Evolutionary conservation across 2,113 vertebrate genomes (phyloP).

Genomic region (Henicopernis longicauda): DNA sequence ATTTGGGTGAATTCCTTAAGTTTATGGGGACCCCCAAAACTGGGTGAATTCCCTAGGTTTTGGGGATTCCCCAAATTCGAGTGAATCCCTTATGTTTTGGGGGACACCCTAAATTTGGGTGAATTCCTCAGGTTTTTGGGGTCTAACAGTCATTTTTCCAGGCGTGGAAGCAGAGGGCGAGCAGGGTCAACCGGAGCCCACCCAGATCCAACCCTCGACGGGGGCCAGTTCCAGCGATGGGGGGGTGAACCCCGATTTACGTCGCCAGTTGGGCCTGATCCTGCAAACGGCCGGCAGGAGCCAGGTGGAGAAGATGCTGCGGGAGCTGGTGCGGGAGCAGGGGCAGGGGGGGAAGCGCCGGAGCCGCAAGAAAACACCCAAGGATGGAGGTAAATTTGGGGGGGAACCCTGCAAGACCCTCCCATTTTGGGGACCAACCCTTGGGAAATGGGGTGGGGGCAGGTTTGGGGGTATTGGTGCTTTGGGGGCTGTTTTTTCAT

Average conservation of each 20-base stretch:
- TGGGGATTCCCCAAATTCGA: too few relatives aligned
- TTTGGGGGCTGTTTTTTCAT: not conserved
- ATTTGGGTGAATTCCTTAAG: not conserved
- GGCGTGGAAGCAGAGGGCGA: not conserved
- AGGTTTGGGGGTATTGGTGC: not conserved
- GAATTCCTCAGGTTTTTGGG: not conserved
- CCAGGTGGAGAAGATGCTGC: slow-evolving; percentile 45
- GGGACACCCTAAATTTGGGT: not conserved
- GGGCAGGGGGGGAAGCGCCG: not conserved
- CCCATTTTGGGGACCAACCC: too few relatives aligned
- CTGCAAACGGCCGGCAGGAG: slow-evolving; percentile 6
- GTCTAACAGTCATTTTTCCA: not conserved
- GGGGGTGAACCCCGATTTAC: not conserved
- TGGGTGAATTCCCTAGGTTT: too few relatives aligned
- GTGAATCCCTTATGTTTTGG: not conserved
- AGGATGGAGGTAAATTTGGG: not conserved
- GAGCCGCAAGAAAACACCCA: not conserved
- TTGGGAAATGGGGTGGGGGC: not conserved
- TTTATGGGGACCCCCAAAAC: not conserved
- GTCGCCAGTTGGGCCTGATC: slow-evolving; percentile 18
- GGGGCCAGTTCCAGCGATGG: not conserved
- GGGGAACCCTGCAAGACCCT: too few relatives aligned
- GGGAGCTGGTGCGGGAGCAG: slow-evolving; percentile 38
- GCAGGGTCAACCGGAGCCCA: not conserved
- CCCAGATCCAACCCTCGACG: not conserved